A percentile compares a stretch with the other conserved stretches of the same genome.
Evolutionary conservation across 2,797 vertebrate genomes (phyloP).

Genomic region (Notoglanidium macrostoma): DNA sequence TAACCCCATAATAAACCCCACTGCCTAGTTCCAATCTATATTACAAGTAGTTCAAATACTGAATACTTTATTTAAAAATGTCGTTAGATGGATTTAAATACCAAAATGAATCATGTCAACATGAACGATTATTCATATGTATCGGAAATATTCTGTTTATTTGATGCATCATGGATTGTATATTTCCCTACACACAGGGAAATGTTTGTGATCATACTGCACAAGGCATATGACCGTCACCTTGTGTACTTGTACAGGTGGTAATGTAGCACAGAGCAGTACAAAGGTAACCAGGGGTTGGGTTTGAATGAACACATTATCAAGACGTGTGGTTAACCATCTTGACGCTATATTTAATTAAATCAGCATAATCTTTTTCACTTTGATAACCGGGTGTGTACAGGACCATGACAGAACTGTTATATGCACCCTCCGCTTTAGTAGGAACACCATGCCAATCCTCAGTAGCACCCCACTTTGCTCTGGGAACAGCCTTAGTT

Average conservation of each 20-base stretch:
- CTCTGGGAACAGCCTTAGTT: neutral
- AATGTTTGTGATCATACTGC: neutral
- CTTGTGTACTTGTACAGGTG: neutral
- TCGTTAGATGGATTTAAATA: neutral
- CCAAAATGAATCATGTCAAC: neutral
- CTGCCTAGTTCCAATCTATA: neutral
- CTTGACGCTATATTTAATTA: neutral
- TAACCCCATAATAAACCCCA: neutral
- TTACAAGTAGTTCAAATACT: neutral
- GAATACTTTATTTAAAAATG: neutral
- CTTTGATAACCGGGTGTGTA: neutral
- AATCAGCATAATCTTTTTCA: neutral
- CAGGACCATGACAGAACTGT: neutral
- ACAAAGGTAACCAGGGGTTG: neutral
- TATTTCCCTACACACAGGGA: neutral
- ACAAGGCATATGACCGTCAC: neutral
- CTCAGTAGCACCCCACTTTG: neutral
- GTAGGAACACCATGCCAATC: neutral
- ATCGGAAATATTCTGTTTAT: neutral
- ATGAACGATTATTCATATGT: neutral
- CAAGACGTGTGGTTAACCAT: neutral
- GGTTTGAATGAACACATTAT: neutral
- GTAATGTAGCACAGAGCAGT: neutral
- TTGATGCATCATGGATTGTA: neutral
- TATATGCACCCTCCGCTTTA: neutral